Base-by-base conservation (phyloP, 2,113 vertebrate species). In the Platanista minor region DNA sequence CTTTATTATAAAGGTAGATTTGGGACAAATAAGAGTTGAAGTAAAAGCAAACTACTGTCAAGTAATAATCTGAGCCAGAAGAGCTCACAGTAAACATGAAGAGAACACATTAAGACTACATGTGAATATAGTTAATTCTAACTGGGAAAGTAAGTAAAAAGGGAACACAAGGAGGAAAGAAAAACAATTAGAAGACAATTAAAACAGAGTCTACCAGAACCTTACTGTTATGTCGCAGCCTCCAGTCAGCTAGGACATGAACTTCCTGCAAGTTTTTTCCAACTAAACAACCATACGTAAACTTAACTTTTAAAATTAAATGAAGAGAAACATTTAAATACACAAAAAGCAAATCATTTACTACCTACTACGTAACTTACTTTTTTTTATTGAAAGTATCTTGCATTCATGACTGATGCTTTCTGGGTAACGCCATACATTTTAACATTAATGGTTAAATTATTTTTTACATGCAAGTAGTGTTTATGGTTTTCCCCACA, bases 311-410 rank as follows among this genome's bases (percentile, higher is more conserved):
- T 94, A 72, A 36, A 62, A 66, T 21, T 67, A 96, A 92, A 86
- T 52, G 66, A 96, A 95, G 36, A 96, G 41, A 97, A 82, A 97
- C 96, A 97, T 14, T 81, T 90, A 95, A 93, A 61, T 75, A 88
- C 87, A 97, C 84, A 97, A 97, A 97, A 96, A 61, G 6, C 89
- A 97, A 96, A 90, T 54, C 75, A 14, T 59, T 94, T 84, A 96
- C 96, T 96, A 90, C 95, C 97, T 97, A 96, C 75, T 82, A 64
- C 31, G 59, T 72, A 92, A 95, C 90, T 95, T 93, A 90, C 85
- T 95, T 93, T 98, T 97, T 98, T 98, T 97, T 98, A 98, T 97
- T 97, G 27, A 69, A 97, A 96, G 82, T 91, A 95, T 71, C 89
- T 95, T 94, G 91, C 88, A 98, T 85, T 97, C 66, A 87, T 86